Evolutionary conservation across 2,113 vertebrate species (phyloP).

Genomic region (Vidua macroura): DNA sequence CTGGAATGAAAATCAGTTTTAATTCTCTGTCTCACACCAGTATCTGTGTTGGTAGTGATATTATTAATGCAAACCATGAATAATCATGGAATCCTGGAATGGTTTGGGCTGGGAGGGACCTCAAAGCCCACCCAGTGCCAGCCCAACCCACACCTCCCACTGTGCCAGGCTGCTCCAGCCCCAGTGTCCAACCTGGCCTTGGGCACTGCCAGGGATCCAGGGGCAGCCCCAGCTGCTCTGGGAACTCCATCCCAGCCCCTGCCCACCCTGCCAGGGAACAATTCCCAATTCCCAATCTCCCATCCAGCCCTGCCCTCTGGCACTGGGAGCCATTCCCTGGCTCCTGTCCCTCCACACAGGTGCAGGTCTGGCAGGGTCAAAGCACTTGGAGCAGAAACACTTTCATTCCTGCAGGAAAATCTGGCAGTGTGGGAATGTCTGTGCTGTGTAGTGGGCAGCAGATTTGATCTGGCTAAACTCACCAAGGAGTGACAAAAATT

Average conservation of each 20-base stretch:
- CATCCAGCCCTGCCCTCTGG: background rate
- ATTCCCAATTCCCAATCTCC: background rate
- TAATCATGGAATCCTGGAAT: background rate
- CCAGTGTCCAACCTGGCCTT: background rate
- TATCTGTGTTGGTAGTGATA: background rate
- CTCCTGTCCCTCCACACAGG: background rate
- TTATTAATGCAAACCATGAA: background rate
- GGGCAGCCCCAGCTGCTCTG: background rate
- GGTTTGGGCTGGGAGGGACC: fast-evolving
- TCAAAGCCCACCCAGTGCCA: fast-evolving
- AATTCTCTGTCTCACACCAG: background rate
- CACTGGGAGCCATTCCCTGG: background rate
- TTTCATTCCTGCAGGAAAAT: background rate
- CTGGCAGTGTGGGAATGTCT: background rate
- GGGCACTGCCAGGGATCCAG: background rate
- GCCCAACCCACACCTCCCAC: background rate
- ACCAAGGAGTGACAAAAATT: background rate
- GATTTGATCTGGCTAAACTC: background rate
- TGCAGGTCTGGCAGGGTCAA: background rate
- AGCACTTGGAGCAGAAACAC: background rate
- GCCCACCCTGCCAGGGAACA: background rate
- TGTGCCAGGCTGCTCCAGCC: background rate
- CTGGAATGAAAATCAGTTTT: background rate
- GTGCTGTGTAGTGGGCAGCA: background rate
- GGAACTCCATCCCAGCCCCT: background rate